Conservation (phyloP, 2,113 vertebrate species). For the Hemibagrus wyckioides region DNA sequence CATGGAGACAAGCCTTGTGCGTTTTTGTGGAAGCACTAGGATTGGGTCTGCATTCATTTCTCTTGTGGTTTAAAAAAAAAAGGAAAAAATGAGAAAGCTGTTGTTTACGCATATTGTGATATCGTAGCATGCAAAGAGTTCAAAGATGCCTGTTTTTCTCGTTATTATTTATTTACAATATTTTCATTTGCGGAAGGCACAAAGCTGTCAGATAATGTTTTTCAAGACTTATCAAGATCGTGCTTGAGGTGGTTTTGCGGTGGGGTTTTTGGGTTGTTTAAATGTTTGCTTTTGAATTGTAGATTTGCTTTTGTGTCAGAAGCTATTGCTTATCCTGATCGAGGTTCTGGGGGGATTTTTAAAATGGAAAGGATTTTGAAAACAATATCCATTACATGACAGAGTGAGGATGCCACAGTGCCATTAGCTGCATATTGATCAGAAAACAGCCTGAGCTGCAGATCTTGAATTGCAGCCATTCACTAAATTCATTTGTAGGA, state of each 20-base stretch:
- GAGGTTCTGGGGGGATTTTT: not conserved
- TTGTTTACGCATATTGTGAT: not conserved
- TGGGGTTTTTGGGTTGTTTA: constrained; percentile 13
- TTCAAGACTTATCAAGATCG: not conserved
- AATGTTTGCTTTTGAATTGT: constrained; percentile 1
- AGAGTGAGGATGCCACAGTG: constrained; percentile 16
- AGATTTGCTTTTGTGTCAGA: not conserved
- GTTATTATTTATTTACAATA: constrained; percentile 16
- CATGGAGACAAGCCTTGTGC: not conserved
- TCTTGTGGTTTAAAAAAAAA: not conserved
- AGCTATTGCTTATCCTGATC: not conserved
- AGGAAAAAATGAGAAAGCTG: not conserved
- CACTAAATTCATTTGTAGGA: not conserved
- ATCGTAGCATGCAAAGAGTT: not conserved
- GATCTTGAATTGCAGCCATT: not conserved
- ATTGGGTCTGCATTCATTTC: not conserved
- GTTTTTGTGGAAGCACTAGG: not conserved
- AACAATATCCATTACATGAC: constrained; percentile 35
- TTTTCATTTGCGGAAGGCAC: constrained; percentile 2
- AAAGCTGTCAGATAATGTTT: not conserved
- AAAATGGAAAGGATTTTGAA: constrained; percentile 36
- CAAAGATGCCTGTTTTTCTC: not conserved
- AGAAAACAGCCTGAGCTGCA: not conserved
- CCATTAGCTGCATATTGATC: constrained; percentile 13
- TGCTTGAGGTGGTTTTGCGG: not conserved